Percentiles rank a stretch among this genome's conserved stretches.
Evolutionary conservation across 2,888 invertebrate species (phyloP).

Genomic region (Alviniconcha strummeri): DNA sequence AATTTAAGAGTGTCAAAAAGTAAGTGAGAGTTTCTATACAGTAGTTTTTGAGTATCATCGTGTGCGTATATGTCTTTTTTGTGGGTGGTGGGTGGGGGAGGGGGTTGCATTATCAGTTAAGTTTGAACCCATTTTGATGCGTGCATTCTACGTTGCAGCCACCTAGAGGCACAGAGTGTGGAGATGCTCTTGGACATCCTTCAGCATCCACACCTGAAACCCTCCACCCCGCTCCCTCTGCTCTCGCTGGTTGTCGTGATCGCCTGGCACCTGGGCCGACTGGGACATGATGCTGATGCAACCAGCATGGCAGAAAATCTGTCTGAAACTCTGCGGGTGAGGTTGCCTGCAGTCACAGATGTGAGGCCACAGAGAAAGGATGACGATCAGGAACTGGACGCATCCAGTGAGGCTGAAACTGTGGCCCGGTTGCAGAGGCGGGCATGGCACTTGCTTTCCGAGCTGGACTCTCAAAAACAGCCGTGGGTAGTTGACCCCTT

Average conservation of each 20-base stretch:
- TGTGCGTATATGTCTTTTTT: background rate
- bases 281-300: too few relatives aligned
- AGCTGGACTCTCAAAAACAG: too few relatives aligned
- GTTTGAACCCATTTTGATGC: background rate
- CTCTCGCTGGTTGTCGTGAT: background rate
- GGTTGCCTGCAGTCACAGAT: background rate
- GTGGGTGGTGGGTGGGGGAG: too few relatives aligned
- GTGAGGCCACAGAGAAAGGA: background rate
- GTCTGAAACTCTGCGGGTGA: background rate
- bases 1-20: background rate
- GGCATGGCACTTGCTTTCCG: too few relatives aligned
- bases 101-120: background rate
- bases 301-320: background rate
- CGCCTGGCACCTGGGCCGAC: background rate
- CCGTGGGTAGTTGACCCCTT: too few relatives aligned
- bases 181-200: slow-evolving; percentile 28
- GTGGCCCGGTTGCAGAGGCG: too few relatives aligned
- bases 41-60: background rate
- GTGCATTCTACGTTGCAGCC: background rate
- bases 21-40: background rate
- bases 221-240: background rate
- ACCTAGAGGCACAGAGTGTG: background rate
- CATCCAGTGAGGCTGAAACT: too few relatives aligned
- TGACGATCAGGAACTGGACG: too few relatives aligned
- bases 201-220: slow-evolving; percentile 15